Evolutionary conservation across 2,888 invertebrate species (phyloP).

Genomic region (Xestia c-nigrum): DNA sequence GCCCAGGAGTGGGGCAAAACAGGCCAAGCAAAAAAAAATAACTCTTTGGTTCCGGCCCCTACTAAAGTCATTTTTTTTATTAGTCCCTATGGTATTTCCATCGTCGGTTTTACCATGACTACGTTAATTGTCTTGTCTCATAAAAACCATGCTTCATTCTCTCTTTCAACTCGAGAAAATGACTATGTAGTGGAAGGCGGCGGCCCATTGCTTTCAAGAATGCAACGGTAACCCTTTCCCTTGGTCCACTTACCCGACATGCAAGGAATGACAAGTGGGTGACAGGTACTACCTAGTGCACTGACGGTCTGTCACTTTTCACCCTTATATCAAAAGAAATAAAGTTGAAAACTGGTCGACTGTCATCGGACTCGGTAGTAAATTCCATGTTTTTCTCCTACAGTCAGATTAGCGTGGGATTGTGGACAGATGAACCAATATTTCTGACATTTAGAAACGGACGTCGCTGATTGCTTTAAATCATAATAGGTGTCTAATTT

Average conservation of each 20-base stretch:
- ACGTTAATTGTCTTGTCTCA: background rate
- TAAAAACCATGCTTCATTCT: constrained; percentile 8
- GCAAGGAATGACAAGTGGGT: constrained; percentile 50
- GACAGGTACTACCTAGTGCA: constrained; percentile 19
- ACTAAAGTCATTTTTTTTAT: background rate
- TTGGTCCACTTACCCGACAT: constrained; percentile 51
- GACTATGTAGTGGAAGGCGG: constrained; percentile 13
- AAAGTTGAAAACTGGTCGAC: too few relatives aligned
- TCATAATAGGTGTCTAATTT: constrained; percentile 22
- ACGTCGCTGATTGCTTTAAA: constrained; percentile 1
- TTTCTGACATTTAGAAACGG: constrained; percentile 14
- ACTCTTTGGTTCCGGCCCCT: too few relatives aligned
- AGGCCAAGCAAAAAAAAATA: background rate
- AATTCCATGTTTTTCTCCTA: constrained; percentile 24
- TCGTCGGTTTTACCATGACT: background rate
- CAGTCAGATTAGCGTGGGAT: constrained; percentile 9
- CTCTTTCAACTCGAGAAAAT: constrained; percentile 40
- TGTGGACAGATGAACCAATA: constrained; percentile 9
- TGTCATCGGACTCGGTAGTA: background rate
- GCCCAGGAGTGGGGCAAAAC: background rate
- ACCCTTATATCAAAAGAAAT: too few relatives aligned
- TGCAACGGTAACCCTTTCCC: constrained; percentile 58
- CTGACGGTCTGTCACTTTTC: too few relatives aligned
- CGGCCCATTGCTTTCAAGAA: constrained; percentile 49
- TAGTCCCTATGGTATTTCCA: too few relatives aligned